Evolutionary conservation across 2,888 invertebrate genomes (phyloP), one percentile per base, ranked within the genome.

Genomic region (Chouioia cunea): DNA sequence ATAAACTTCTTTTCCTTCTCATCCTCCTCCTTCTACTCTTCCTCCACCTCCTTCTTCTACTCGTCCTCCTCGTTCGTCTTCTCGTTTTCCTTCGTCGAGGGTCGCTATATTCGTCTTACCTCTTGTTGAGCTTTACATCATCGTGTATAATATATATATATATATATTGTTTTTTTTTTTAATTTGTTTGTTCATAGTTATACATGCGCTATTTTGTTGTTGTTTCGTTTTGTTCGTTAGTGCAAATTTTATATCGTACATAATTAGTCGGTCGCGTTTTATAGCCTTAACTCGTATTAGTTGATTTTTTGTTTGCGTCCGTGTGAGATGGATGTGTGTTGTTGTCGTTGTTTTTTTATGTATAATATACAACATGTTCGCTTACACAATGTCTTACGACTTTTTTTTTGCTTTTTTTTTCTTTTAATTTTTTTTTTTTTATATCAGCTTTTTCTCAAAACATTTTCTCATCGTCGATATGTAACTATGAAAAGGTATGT

Each of bases 1-100:
- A 85, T 85, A 85, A 85, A 85, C 80, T 83, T 81, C 82, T 74
- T 78, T 71, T 63, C 27, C 48, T 46, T 52, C 46, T 58, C 47
- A 4, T 36, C 43, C 0, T 64, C 71, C 22, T 3, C 43, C 0
- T 48, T 48, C 48, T 53, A n/a, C 4, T 23, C 43, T 15, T 27
- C 36, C 23, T 64, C 47, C 4, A n/a, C 43, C 46, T 58, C 75
- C 73, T 27, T 46, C 23, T 53, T 20, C 15, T 20, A 16, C 16
- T 48, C 60, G 22, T 53, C 22, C 20, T 15, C 14, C 27, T 20
- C 36, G 15, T 20, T 36, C n/a, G n/a, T n/a, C n/a, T n/a, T n/a
- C n/a, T n/a, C 47, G 2, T 50, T 60, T 44, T 27, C 16, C 36
- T 59, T 59, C n/a, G n/a, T n/a, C n/a, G n/a, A n/a, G n/a, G n/a